Evolutionary conservation across 35 echinoderm and acorn worm genomes (phyloP).

Genomic region (Strongylocentrotus purpuratus): DNA sequence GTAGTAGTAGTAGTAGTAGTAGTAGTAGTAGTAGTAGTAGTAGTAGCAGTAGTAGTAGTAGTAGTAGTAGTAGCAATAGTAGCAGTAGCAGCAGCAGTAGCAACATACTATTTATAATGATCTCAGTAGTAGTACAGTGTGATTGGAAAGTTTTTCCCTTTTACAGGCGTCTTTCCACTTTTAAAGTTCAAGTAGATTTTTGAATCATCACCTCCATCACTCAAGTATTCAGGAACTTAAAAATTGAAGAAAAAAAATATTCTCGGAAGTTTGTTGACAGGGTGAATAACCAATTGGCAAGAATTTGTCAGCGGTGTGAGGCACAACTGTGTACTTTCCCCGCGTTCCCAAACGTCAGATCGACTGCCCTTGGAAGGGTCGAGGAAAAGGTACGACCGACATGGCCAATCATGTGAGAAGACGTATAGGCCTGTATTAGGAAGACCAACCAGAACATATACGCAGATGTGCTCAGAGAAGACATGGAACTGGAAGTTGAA

Average conservation of each 20-base stretch:
- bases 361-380: background rate
- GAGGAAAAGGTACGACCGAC: too few relatives aligned
- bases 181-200: slow-evolving; percentile 2
- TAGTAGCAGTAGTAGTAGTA: background rate
- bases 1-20: background rate
- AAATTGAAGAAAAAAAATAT: background rate
- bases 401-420: too few relatives aligned
- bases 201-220: background rate
- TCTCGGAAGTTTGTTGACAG: background rate
- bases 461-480: too few relatives aligned
- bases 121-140: too few relatives aligned
- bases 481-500: too few relatives aligned
- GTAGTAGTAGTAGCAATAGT: background rate
- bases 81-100: background rate
- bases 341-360: background rate
- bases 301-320: slow-evolving; percentile 1
- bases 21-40: slow-evolving; percentile 1
- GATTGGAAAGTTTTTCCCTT: background rate
- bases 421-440: too few relatives aligned
- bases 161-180: background rate
- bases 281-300: slow-evolving; percentile 2
- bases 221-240: slow-evolving; percentile 1
- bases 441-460: too few relatives aligned
- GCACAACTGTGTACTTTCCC: background rate
- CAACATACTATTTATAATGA: too few relatives aligned